A percentile compares a stretch with the other conserved stretches of the same genome.
Evolutionary conservation across 2,113 vertebrate species (phyloP).

Genomic region (Benitochromis conjunctus): DNA sequence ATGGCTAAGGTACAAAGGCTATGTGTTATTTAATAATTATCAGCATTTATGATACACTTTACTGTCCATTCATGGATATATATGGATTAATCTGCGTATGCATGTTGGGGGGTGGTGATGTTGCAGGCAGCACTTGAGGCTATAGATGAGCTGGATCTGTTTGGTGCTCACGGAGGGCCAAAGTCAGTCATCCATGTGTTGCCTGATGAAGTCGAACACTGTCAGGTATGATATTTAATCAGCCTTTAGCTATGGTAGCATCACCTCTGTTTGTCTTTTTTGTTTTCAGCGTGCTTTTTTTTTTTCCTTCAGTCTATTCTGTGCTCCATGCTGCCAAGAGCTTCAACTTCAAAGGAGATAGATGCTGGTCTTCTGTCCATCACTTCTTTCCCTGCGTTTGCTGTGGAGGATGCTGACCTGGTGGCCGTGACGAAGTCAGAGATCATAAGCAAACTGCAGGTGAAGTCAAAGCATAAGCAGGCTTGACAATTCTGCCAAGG

Average conservation of each 20-base stretch:
- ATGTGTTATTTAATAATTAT: not conserved
- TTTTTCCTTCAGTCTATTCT: constrained; percentile 84
- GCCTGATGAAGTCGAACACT: constrained; percentile 96
- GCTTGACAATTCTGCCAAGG: not conserved
- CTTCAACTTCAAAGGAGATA: constrained; percentile 96
- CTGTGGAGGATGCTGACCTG: constrained; percentile 90
- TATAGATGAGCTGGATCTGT: constrained; percentile 97
- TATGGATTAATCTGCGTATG: not conserved
- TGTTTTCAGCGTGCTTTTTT: not conserved
- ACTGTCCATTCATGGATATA: not conserved
- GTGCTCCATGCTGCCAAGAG: constrained; percentile 96
- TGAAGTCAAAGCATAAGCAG: constrained; percentile 22
- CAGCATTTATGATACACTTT: not conserved
- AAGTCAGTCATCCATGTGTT: constrained; percentile 97
- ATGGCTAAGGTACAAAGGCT: constrained; percentile 87
- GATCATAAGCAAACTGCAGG: constrained; percentile 95
- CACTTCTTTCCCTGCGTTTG: constrained; percentile 97
- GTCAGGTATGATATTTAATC: constrained; percentile 80
- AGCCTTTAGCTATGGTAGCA: not conserved
- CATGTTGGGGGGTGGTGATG: not conserved
- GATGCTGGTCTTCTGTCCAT: constrained; percentile 94
- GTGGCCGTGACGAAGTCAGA: constrained; percentile 93
- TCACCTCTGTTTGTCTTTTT: not conserved
- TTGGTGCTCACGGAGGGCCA: constrained; percentile 91
- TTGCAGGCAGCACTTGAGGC: constrained; percentile 92